Evolutionary conservation across 2,113 vertebrate genomes (phyloP).

Genomic region (Pungitius pungitius): DNA sequence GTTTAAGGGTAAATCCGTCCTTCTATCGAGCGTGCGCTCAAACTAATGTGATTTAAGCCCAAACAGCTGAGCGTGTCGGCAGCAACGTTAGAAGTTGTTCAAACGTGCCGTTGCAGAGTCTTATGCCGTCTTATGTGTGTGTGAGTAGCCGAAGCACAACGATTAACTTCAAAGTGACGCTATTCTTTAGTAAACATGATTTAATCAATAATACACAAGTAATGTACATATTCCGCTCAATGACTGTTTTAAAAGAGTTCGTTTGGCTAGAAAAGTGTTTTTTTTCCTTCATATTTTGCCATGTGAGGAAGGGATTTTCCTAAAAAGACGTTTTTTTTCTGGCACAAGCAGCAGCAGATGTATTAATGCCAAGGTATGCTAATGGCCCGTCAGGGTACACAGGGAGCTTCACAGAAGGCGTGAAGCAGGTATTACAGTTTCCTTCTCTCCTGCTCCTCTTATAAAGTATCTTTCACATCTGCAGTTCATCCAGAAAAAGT

Average conservation of each 20-base stretch:
- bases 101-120: neutral
- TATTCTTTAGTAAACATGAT: neutral
- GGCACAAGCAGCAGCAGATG: constrained; percentile 13
- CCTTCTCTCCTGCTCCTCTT: neutral
- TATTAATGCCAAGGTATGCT: constrained; percentile 63
- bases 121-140: constrained; percentile 3
- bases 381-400: constrained; percentile 45
- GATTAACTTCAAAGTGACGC: neutral
- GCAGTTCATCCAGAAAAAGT: constrained; percentile 30
- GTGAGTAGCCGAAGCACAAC: neutral
- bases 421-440: constrained; percentile 21
- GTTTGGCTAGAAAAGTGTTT: neutral
- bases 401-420: constrained; percentile 37
- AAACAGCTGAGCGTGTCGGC: constrained; percentile 22
- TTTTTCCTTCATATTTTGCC: neutral
- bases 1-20: neutral
- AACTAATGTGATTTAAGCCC: constrained; percentile 18
- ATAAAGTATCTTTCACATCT: constrained; percentile 34
- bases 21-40: constrained; percentile 2
- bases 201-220: neutral
- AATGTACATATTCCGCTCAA: neutral
- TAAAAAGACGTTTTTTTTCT: constrained; percentile 36
- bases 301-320: constrained; percentile 13
- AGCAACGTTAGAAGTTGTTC: constrained; percentile 4
- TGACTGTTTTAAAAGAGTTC: neutral